Base-by-base conservation (phyloP, 2,888 invertebrate genomes). In the Eremobia ochroleuca region DNA sequence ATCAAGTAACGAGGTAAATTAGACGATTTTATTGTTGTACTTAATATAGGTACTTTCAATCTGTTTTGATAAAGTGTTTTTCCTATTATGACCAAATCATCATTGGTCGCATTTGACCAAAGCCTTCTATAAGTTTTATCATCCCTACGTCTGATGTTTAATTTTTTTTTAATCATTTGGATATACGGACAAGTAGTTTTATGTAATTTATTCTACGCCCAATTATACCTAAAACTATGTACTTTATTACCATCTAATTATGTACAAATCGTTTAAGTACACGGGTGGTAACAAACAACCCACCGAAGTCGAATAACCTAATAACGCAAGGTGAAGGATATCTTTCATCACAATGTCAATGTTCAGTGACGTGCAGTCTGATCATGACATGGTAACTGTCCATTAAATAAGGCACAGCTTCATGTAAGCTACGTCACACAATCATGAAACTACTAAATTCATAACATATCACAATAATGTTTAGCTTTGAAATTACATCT, bases 401-500 rank as follows among this genome's bases (percentile, higher is more conserved):
- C 64, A 85, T 73, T 79, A 68, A 85, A 85, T 85, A 79, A 73
- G 73, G 77, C 78, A 71, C 34, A 62, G 67, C 65, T 59, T 68
- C 69, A 49, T 64, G 46, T 52, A 52, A 64, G 40, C 77, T 71
- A 84, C 82, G 80, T 82, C 75, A 82, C 73, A 55, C 40, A 65
- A 77, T 77, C 79, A 78, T 73, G 76, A 86, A 82, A 85, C 82
- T 85, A 65, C 37, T 58, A 69, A 89, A 90, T 90, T 90, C 88
- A 82, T 90, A 89, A 90, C 69, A 83, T 82, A 81, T 81, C 75
- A 83, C 75, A 81, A 87, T 82, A 77, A 73, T 83, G 84, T 92
- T 91, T 91, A 77, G 81, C 77, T 64, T 85, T 76, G 70, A 88
- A 90, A 90, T 92, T 91, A 91, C 81, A 86, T 86, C 82, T 83